These are phyloP conservation scores for Drosophila heteroneura DNA, from an alignment of 2,888 invertebrate genomes.

Conservation along the genomic window DNA sequence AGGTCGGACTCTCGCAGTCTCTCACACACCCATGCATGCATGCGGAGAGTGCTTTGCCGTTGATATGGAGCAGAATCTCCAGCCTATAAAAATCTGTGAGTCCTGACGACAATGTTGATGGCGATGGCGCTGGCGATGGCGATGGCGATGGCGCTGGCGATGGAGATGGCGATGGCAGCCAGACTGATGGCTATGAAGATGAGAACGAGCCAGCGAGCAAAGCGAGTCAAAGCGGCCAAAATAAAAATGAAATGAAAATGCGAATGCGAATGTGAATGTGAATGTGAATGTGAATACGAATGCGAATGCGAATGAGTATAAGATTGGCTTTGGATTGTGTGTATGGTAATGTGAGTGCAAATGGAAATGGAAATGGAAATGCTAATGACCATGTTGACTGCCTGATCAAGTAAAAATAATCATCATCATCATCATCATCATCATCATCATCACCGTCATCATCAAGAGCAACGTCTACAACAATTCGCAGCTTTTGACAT, in stretches of 20 bases:
- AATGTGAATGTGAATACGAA: slow-evolving; percentile 3
- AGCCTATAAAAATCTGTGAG: slow-evolving; percentile 75
- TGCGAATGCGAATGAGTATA: neutral
- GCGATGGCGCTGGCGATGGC: slow-evolving; percentile 65
- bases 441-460: neutral
- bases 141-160: slow-evolving; percentile 77
- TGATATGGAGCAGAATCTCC: slow-evolving; percentile 8
- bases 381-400: slow-evolving; percentile 51
- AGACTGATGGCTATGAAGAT: slow-evolving; percentile 57
- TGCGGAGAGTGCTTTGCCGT: slow-evolving; percentile 15
- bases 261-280: slow-evolving; percentile 11
- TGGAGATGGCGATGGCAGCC: slow-evolving; percentile 68
- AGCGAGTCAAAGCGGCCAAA: neutral
- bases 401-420: slow-evolving; percentile 43
- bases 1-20: slow-evolving; percentile 15
- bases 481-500: neutral
- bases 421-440: slow-evolving; percentile 9
- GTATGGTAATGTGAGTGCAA: slow-evolving; percentile 29
- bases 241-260: slow-evolving; percentile 23
- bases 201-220: neutral
- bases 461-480: slow-evolving; percentile 1
- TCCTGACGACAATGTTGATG: slow-evolving; percentile 78
- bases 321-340: neutral
- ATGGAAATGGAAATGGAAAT: slow-evolving; percentile 43
- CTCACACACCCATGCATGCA: slow-evolving; percentile 6